These are phyloP conservation scores for Naja naja DNA, from an alignment of 2,113 vertebrate genomes.

Conservation along the genomic window DNA sequence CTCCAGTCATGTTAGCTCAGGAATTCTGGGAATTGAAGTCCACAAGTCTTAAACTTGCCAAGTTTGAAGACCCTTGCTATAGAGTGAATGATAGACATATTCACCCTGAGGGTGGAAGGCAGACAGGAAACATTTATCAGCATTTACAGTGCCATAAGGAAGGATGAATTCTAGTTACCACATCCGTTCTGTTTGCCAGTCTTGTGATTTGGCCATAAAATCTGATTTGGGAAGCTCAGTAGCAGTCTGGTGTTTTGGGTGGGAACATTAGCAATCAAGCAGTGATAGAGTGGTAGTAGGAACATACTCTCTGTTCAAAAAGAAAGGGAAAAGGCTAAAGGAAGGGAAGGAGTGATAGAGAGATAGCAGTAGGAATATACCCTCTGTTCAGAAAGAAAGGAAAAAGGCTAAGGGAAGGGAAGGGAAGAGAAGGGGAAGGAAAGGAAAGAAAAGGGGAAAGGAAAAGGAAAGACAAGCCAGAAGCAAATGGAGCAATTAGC, in stretches of 20 bases:
- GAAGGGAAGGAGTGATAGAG: background rate
- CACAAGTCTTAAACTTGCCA: no score
- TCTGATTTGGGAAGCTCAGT: constrained; percentile 7
- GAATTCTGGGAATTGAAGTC: no score
- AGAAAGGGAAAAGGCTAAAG: background rate
- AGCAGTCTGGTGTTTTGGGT: constrained; percentile 7
- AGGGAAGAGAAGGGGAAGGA: background rate
- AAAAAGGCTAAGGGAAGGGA: background rate
- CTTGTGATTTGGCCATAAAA: background rate
- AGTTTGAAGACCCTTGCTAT: no score
- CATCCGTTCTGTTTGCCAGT: background rate
- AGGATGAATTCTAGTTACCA: background rate
- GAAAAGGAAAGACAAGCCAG: background rate
- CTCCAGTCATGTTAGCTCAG: no score
- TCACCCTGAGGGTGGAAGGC: background rate
- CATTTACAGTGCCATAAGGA: background rate
- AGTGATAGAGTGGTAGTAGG: background rate
- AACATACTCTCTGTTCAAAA: background rate
- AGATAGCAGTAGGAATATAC: background rate
- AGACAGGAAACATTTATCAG: background rate
- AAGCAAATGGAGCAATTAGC: constrained; percentile 23
- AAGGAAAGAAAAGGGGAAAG: no score
- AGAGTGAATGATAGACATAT: background rate
- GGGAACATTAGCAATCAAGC: background rate
- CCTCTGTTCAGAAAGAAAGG: background rate